Percentiles rank a stretch among this genome's conserved stretches.
These are phyloP conservation scores for Atherinosoma microstoma DNA, from an alignment of 2,797 vertebrate species.

Conservation along the genomic window DNA sequence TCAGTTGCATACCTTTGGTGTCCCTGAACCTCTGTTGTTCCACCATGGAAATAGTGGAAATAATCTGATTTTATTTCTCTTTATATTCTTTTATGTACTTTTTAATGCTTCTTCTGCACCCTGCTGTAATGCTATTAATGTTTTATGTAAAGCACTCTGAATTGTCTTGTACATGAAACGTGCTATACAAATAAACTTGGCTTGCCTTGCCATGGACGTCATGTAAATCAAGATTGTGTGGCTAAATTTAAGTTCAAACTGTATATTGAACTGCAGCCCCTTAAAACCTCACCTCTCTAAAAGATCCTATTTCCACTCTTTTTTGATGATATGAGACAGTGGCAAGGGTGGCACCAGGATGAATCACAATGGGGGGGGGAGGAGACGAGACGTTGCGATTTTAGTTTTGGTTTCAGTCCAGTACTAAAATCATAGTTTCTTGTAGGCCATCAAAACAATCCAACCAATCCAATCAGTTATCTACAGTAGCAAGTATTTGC, in stretches of 20 bases:
- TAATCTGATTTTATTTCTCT: too few relatives aligned
- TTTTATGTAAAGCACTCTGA: too few relatives aligned
- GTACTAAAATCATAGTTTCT: too few relatives aligned
- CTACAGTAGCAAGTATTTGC: constrained; percentile 13
- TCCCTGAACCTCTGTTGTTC: neutral
- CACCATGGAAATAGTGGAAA: too few relatives aligned
- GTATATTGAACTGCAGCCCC: neutral
- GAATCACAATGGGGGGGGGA: neutral
- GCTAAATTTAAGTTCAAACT: neutral
- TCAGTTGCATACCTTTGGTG: neutral
- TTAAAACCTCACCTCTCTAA: neutral
- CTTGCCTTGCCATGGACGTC: too few relatives aligned
- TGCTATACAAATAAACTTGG: too few relatives aligned
- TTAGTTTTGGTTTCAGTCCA: neutral
- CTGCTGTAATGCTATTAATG: too few relatives aligned
- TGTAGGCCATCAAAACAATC: neutral
- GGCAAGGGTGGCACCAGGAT: neutral
- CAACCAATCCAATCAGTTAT: constrained; percentile 4
- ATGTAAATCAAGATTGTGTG: too few relatives aligned
- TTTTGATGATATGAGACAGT: neutral
- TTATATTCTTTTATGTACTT: too few relatives aligned
- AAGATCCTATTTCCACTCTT: neutral
- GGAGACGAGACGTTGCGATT: neutral
- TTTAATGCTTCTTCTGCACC: too few relatives aligned
- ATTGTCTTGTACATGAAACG: too few relatives aligned